Evolutionary conservation across 64 coral and sea anemone genomes (phyloP).

Genomic region (Dendronephthya gigantea): DNA sequence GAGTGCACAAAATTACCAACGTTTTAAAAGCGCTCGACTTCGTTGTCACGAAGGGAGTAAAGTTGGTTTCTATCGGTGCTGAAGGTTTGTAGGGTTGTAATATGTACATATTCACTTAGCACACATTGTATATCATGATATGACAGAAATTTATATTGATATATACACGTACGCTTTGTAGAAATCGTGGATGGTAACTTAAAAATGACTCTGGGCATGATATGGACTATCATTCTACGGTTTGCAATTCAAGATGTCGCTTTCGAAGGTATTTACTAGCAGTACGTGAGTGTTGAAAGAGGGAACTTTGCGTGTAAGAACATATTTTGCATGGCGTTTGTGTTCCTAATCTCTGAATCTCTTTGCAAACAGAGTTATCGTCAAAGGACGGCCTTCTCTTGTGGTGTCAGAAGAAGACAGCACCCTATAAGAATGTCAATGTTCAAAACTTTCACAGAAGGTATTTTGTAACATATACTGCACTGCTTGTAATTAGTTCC

Average conservation of each 20-base stretch:
- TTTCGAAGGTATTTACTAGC: conserved; percentile 59
- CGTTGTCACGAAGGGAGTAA: conserved; percentile 71
- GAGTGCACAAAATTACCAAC: conserved; percentile 79
- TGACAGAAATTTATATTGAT: conserved; percentile 2
- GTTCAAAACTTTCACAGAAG: conserved; percentile 85
- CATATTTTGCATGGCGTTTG: neutral
- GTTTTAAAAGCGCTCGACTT: conserved; percentile 93
- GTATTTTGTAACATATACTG: too few species aligned
- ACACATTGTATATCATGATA: neutral
- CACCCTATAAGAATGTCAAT: conserved; percentile 96
- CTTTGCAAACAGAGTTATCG: conserved; percentile 47
- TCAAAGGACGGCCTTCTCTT: conserved; percentile 90
- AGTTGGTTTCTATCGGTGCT: conserved; percentile 89
- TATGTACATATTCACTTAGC: neutral
- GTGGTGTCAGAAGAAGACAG: conserved; percentile 96
- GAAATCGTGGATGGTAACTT: conserved; percentile 99
- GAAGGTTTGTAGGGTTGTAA: conserved; percentile 77
- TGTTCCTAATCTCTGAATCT: neutral
- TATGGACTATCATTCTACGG: conserved; percentile 98
- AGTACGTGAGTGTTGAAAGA: too few species aligned
- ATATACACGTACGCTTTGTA: conserved; percentile 28
- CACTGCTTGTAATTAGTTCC: neutral
- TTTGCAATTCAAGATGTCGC: conserved; percentile 98
- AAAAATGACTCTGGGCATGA: conserved; percentile 98
- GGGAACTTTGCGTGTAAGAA: too few species aligned